Conservation (phyloP, 2,888 invertebrate genomes). For the Drosophila austrosaltans region DNA sequence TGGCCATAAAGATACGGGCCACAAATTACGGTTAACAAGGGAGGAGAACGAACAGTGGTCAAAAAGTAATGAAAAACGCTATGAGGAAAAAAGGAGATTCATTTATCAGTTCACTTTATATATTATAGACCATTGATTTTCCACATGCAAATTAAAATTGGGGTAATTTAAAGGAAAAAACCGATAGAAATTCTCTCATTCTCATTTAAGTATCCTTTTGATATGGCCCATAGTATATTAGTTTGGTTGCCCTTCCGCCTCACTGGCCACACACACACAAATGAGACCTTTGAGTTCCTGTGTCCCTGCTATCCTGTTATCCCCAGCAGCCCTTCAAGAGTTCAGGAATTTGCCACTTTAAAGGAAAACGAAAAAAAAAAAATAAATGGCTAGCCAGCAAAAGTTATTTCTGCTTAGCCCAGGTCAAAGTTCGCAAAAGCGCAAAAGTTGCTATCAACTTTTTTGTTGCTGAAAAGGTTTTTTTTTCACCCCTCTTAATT, state of each 20-base stretch:
- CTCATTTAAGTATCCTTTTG: neutral
- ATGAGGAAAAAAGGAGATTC: neutral
- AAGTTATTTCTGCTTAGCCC: conserved; percentile 21
- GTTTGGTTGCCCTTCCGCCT: neutral
- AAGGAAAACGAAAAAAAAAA: neutral
- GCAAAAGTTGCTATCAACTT: conserved; percentile 20
- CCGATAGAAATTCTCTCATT: neutral
- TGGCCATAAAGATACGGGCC: conserved; percentile 50
- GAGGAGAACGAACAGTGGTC: conserved; percentile 5
- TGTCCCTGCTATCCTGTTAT: neutral
- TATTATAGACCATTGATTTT: conserved; percentile 1
- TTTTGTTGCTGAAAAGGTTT: conserved; percentile 11
- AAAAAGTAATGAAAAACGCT: neutral
- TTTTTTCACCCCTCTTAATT: neutral
- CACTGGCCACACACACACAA: neutral
- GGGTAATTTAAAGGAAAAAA: neutral
- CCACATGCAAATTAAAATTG: neutral
- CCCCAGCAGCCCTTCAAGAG: neutral
- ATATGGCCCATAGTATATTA: neutral
- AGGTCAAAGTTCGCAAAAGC: conserved; percentile 50
- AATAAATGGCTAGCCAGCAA: conserved; percentile 24
- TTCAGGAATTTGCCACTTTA: conserved; percentile 13
- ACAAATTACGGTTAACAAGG: conserved; percentile 48
- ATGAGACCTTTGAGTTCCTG: neutral
- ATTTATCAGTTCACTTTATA: neutral